phyloP scores from a whole-genome alignment of 2,797 vertebrate species.

The Eulemur mongoz region DNA sequence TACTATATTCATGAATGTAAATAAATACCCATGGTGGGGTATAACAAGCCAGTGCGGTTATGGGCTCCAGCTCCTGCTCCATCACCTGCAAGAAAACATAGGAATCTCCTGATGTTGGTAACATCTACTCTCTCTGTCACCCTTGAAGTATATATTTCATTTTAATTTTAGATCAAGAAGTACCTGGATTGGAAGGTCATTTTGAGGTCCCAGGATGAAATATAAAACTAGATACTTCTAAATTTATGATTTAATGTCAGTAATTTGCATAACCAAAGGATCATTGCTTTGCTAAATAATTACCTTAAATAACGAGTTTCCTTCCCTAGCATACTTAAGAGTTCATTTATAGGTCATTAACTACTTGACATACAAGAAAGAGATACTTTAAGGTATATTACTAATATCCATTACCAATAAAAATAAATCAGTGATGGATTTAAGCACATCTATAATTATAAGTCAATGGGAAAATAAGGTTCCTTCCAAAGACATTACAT shows the following conservation, averaged over 20 bases:
- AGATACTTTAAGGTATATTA: conserved; percentile 30
- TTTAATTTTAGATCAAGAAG: not conserved
- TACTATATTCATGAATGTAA: not conserved
- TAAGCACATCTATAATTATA: conserved; percentile 46
- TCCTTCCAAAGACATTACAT: conserved; percentile 22
- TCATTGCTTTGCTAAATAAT: conserved; percentile 68
- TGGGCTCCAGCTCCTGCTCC: not conserved
- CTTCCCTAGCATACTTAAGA: conserved; percentile 53
- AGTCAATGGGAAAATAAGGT: not conserved
- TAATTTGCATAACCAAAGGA: conserved; percentile 53
- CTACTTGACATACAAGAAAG: conserved; percentile 46
- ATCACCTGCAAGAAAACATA: not conserved
- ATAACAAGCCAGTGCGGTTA: not conserved
- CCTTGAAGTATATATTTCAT: not conserved
- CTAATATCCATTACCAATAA: conserved; percentile 60
- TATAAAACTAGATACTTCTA: conserved; percentile 2
- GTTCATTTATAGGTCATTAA: conserved; percentile 67
- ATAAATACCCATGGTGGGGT: not conserved
- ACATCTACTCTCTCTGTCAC: not conserved
- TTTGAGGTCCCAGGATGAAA: not conserved
- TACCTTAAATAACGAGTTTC: conserved; percentile 62
- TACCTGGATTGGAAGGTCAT: conserved; percentile 35
- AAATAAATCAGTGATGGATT: conserved; percentile 54
- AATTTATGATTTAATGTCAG: conserved; percentile 43
- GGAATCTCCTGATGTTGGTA: not conserved